Base-by-base conservation (phyloP, 2,888 invertebrate species). In the Drosophila lacicola region DNA sequence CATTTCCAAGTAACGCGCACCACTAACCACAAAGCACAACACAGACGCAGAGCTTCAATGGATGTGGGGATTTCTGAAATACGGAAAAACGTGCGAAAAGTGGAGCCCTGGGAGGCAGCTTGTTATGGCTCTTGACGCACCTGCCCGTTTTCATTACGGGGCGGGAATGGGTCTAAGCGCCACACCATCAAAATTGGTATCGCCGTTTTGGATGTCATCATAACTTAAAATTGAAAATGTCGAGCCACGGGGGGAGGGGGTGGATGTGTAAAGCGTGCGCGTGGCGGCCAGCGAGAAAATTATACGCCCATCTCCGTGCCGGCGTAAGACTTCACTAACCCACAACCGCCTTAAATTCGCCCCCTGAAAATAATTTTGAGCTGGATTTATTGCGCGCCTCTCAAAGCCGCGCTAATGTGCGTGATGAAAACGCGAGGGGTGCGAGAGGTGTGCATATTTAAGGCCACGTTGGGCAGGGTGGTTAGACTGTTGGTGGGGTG, bases 181-280 rank as follows among this genome's bases (percentile, higher is more conserved):
- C 29, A 8, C 29, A 29, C 29, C 54, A 13, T 37, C 54, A 63
- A 80, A 78, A 77, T 80, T 84, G 85, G 62, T 60, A 74, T 67
- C 63, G 74, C 74, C 71, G 71, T 73, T 84, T 84, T 68, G 60
- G 60, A 55, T 63, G 63, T 66, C 80, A 78, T 73, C 79, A 81
- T 78, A 76, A 76, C 71, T 76, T 87, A 74, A 82, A 87, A 87
- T 87, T 74, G 84, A 82, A 29, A 87, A 87, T 77, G 69, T 78
- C 61, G 50, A 61, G 41, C 36, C 57, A 25, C 49, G 33, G 29
- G 61, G 19, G 19, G 21, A 5, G 21, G 21, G 21, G 21, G n/a
- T 6, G 11, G n/a, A n/a, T n/a, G 17, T 8, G 4, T 10, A 34
- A 21, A 21, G 21, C 45, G 8, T 29, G 29, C 8, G 29, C 8